Conservation (phyloP, 2,888 invertebrate genomes). For the Slavum lentiscoides region DNA sequence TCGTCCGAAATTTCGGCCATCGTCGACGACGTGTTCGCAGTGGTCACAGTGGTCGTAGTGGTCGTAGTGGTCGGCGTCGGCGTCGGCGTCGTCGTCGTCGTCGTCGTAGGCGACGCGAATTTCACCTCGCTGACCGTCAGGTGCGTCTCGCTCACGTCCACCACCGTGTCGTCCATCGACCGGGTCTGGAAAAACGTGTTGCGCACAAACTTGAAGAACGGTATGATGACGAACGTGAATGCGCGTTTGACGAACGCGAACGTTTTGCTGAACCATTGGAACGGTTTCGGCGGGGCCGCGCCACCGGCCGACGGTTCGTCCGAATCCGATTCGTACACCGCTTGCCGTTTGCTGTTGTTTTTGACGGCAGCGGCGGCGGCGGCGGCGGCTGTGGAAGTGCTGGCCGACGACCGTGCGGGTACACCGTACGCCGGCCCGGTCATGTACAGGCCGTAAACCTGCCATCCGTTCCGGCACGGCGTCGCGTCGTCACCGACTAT, state of each 20-base stretch:
- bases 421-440: not conserved
- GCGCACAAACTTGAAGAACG: constrained; percentile 49
- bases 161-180: constrained; percentile 45
- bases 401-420: not conserved
- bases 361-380: not conserved
- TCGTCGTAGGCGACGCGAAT: not conserved
- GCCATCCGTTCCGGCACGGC: constrained; percentile 38
- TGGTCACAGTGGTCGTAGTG: not conserved
- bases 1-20: not conserved
- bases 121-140: constrained; percentile 40
- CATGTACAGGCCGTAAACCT: constrained; percentile 38
- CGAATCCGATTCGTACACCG: constrained; percentile 40
- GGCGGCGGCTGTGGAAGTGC: not conserved
- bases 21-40: not conserved
- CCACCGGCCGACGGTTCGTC: constrained; percentile 1
- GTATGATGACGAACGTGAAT: constrained; percentile 50
- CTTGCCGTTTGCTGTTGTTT: constrained; percentile 31
- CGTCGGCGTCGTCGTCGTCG: not conserved
- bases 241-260: constrained; percentile 42
- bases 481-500: constrained; percentile 28
- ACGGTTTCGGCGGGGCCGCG: constrained; percentile 13
- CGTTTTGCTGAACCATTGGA: constrained; percentile 38
- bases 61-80: not conserved
- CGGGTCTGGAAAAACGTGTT: constrained; percentile 49
- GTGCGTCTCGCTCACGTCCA: constrained; percentile 52